Evolutionary conservation across 2,888 invertebrate genomes (phyloP).

Genomic region (Diploptera punctata): DNA sequence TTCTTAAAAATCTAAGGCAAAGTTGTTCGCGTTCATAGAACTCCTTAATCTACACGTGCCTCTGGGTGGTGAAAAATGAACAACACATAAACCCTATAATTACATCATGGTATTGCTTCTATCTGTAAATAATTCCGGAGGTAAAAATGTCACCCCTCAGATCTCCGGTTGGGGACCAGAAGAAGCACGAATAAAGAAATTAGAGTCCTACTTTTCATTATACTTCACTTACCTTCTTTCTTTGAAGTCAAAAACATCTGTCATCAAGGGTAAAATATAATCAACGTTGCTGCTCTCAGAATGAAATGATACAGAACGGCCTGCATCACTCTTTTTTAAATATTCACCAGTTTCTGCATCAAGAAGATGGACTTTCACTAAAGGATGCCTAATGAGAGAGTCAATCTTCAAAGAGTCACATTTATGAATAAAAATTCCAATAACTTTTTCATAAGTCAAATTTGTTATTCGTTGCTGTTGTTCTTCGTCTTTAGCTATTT

Average conservation of each 20-base stretch:
- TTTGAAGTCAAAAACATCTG: conserved; percentile 65
- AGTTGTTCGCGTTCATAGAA: too few relatives aligned
- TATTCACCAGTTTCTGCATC: conserved; percentile 63
- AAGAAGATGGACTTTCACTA: conserved; percentile 67
- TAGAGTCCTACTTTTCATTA: too few relatives aligned
- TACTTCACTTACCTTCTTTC: conserved; percentile 59
- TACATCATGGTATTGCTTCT: too few relatives aligned
- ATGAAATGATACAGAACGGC: conserved; percentile 57
- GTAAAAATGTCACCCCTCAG: too few relatives aligned
- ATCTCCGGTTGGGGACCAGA: too few relatives aligned
- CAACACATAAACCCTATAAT: too few relatives aligned
- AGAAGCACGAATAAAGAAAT: too few relatives aligned
- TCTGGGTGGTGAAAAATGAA: too few relatives aligned
- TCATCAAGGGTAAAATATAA: conserved; percentile 65
- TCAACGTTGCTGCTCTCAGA: conserved; percentile 56
- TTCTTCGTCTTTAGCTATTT: neutral
- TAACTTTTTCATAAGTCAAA: conserved; percentile 52
- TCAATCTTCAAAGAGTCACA: conserved; percentile 65
- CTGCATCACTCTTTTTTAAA: conserved; percentile 57
- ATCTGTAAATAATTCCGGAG: too few relatives aligned
- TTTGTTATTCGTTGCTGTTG: neutral
- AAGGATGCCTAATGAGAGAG: conserved; percentile 65
- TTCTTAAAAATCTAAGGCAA: too few relatives aligned
- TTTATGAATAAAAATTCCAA: conserved; percentile 63
- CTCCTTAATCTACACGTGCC: too few relatives aligned